These are phyloP conservation scores for Strix aluco DNA, from an alignment of 2,113 vertebrate species.

Conservation along the genomic window DNA sequence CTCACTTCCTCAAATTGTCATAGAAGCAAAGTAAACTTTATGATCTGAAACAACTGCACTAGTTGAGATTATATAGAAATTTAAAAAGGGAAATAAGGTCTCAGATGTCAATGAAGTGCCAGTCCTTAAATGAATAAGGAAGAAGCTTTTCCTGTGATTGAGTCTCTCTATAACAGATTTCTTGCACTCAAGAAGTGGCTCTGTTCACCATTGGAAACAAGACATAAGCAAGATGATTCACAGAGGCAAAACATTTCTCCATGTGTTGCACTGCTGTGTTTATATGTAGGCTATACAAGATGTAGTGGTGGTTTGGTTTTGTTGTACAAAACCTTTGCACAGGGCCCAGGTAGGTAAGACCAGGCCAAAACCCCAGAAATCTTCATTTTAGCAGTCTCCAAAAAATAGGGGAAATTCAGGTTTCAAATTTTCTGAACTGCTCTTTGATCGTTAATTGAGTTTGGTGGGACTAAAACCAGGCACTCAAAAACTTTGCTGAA, in stretches of 20 bases:
- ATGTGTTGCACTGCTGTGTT: not conserved
- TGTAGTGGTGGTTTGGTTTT: not conserved
- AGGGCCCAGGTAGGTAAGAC: not conserved
- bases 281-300: not conserved
- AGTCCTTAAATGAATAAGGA: not conserved
- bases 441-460: not conserved
- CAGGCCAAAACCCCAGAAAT: not conserved
- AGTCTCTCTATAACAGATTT: not conserved
- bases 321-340: not conserved
- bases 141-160: not conserved
- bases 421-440: not conserved
- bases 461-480: not conserved
- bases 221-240: not conserved
- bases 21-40: not conserved
- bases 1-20: not conserved
- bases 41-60: not conserved
- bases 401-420: not conserved
- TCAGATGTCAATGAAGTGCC: not conserved
- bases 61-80: not conserved
- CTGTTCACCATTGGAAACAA: not conserved
- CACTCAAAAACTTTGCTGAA: conserved; percentile 35
- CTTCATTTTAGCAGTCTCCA: conserved; percentile 7
- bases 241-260: not conserved
- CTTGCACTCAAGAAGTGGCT: not conserved
- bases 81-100: not conserved